phyloP scores from a whole-genome alignment of 1,140 invertebrate genomes.

The Muscidifurax raptorellus region DNA sequence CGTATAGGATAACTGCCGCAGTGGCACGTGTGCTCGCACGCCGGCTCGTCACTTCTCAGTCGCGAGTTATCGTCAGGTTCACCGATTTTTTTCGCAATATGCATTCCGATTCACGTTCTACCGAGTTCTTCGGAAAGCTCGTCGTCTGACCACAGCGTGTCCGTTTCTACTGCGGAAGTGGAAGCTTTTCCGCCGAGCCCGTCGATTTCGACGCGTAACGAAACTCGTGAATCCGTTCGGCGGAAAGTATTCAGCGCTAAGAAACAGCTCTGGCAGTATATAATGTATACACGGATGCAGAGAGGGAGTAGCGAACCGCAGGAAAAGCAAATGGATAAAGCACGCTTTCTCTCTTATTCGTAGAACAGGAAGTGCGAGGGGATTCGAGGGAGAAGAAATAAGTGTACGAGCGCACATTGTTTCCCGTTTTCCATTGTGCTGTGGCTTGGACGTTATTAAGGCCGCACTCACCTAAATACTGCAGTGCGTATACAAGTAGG shows the following conservation, averaged over 20 bases:
- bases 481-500: neutral
- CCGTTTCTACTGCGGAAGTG: no score
- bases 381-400: neutral
- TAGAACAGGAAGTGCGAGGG: constrained; percentile 25
- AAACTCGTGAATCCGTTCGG: no score
- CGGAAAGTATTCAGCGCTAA: neutral
- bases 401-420: constrained; percentile 53
- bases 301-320: neutral
- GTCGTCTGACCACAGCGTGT: no score
- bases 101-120: no score
- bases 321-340: constrained; percentile 57
- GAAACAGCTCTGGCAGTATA: neutral
- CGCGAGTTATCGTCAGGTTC: no score
- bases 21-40: neutral
- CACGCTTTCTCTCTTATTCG: neutral
- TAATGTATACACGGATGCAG: no score
- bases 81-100: no score
- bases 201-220: no score
- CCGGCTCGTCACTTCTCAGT: neutral
- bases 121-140: no score
- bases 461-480: constrained; percentile 5
- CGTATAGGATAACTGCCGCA: no score
- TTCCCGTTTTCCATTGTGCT: constrained; percentile 54
- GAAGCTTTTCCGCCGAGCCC: no score
- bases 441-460: constrained; percentile 47